Base-by-base conservation (phyloP, 53 echinoderm and acorn worm species). In the Temnopleurus reevesii region DNA sequence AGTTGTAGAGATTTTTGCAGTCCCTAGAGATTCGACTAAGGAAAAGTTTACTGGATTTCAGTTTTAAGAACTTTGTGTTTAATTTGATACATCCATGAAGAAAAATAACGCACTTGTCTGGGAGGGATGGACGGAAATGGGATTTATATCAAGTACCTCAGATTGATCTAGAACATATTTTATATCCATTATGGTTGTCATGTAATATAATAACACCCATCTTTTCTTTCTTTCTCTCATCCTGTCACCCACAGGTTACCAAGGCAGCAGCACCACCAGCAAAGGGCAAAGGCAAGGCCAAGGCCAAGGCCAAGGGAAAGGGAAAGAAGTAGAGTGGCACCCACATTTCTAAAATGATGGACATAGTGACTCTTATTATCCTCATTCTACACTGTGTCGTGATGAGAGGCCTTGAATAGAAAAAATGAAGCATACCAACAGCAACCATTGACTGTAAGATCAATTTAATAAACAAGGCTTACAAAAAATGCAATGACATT, bases 241-340 rank as follows among this genome's bases (percentile, higher is more conserved):
- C 21, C 9, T 0, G 3, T 21, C 21, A 4, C 24, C 26, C n/a
- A 5, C 46, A 81, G 89, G 76, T 76, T 29, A 59, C 46, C 61
- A 85, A 85, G 84, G 26, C 43, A 47, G 56, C 76, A 46, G 76
- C 63, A 34, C 63, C 90, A 31, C 63, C 90, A 31, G 90, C 64
- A 30, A 91, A 84, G 76, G 83, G 66, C 61, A 83, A 89, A 10
- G 79, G 56, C 55, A 90, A 90, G 47, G 90, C 21, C 83, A 90
- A 90, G 66, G 82, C 57, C 45, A 90, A 79, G 34, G 76, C 65
- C 49, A 91, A 89, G 30, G 92, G 92, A 35, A 91, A 92, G 81
- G 92, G 89, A 59, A 92, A 92, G 89, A 85, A 85, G 86, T 85
- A 85, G 19, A 83, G 18, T 24, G 15, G n/a, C 53, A 36, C 4